These are phyloP conservation scores for Leptinotarsa defecta DNA, from an alignment of 1,140 invertebrate genomes.

Conservation along the genomic window DNA sequence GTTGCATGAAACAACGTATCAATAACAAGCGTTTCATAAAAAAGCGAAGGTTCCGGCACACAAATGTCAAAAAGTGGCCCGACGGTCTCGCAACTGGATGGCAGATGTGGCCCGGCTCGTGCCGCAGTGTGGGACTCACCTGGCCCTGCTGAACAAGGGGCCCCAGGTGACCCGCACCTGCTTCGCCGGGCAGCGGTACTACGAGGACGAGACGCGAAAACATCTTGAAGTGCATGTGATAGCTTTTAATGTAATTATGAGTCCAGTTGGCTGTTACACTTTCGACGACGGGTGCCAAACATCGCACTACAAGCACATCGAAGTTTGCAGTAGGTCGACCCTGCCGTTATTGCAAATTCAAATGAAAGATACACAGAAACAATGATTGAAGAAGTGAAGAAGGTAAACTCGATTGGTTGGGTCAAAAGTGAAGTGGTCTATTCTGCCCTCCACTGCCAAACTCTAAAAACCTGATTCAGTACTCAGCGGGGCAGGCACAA, in stretches of 20 bases:
- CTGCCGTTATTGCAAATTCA: too few species aligned
- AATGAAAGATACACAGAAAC: too few species aligned
- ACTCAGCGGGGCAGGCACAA: too few species aligned
- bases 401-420: too few species aligned
- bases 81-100: slow-evolving; percentile 36
- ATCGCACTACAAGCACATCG: background rate
- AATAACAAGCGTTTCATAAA: slow-evolving; percentile 5
- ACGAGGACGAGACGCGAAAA: slow-evolving; percentile 15
- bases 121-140: slow-evolving; percentile 35
- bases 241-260: slow-evolving; percentile 25
- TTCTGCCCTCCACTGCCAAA: too few species aligned
- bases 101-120: slow-evolving; percentile 41
- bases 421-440: too few species aligned
- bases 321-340: too few species aligned
- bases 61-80: slow-evolving; percentile 40
- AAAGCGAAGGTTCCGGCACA: background rate
- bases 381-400: too few species aligned
- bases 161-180: slow-evolving; percentile 41
- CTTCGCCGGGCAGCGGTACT: slow-evolving; percentile 10
- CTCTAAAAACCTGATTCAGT: too few species aligned
- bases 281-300: background rate
- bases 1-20: slow-evolving; percentile 8
- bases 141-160: slow-evolving; percentile 39
- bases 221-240: slow-evolving; percentile 22
- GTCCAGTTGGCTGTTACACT: background rate